phyloP scores from a whole-genome alignment of 2,888 invertebrate genomes.

The Scaptomyza reducta region DNA sequence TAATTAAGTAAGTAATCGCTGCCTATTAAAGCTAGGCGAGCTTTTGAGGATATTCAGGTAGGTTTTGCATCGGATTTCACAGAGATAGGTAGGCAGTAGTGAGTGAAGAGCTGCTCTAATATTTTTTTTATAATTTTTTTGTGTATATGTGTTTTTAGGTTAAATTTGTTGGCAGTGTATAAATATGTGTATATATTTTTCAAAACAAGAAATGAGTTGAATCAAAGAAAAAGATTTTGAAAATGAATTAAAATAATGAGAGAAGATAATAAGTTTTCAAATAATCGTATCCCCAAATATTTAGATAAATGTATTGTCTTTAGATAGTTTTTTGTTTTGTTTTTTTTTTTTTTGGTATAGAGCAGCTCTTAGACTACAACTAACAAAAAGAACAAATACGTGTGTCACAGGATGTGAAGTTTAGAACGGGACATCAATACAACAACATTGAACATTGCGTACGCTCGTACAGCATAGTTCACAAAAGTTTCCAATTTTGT shows the following conservation, averaged over 20 bases:
- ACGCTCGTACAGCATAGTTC: conserved; percentile 59
- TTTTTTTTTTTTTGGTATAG: conserved; percentile 37
- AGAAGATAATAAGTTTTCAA: background rate
- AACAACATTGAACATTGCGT: conserved; percentile 58
- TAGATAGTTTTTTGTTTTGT: conserved; percentile 1
- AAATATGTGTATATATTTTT: conserved; percentile 57
- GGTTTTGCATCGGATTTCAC: conserved; percentile 34
- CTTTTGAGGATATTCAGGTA: conserved; percentile 24
- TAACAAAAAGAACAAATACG: conserved; percentile 26
- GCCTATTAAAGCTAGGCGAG: conserved; percentile 24
- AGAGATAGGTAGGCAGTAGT: conserved; percentile 22
- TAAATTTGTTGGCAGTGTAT: conserved; percentile 60
- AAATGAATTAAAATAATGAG: background rate
- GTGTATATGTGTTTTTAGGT: conserved; percentile 8
- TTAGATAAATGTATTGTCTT: conserved; percentile 3
- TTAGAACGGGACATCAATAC: conserved; percentile 52
- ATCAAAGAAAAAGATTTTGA: background rate
- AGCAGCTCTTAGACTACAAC: conserved; percentile 57
- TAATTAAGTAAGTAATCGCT: conserved; percentile 39
- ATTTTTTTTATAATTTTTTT: conserved; percentile 8
- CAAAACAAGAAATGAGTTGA: conserved; percentile 6
- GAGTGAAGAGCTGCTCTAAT: conserved; percentile 38
- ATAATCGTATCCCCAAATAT: conserved; percentile 1
- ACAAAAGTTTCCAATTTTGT: conserved; percentile 48
- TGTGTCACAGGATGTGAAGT: conserved; percentile 10